Evolutionary conservation across 2,888 invertebrate species (phyloP).

Genomic region (Sisyra nigra): DNA sequence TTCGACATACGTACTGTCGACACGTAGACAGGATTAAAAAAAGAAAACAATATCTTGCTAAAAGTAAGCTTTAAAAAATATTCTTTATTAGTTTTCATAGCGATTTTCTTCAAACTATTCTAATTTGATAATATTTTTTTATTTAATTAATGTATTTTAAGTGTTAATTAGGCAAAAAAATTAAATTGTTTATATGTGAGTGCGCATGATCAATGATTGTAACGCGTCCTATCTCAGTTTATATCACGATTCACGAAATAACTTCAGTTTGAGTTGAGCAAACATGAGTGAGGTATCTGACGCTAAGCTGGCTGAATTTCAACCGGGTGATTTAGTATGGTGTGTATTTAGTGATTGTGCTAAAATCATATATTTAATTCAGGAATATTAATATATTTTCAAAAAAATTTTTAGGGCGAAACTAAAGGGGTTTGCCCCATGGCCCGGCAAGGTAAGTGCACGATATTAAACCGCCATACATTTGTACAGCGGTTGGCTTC

Average conservation of each 20-base stretch:
- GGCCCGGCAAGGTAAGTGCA: constrained; percentile 89
- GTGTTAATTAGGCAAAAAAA: background rate
- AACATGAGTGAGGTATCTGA: constrained; percentile 12
- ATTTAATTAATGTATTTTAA: background rate
- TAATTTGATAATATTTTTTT: background rate
- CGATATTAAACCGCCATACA: constrained; percentile 7
- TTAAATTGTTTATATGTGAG: constrained; percentile 8
- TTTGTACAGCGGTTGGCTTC: constrained; percentile 3
- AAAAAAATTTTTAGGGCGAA: constrained; percentile 93
- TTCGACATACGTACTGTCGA: no score
- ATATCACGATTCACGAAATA: constrained; percentile 5
- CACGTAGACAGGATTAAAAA: no score
- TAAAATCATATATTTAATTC: constrained; percentile 9
- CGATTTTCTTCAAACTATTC: background rate
- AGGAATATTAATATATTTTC: constrained; percentile 18
- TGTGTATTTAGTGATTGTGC: constrained; percentile 26
- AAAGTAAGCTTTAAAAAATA: no score
- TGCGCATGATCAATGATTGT: constrained; percentile 11
- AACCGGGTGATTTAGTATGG: constrained; percentile 55
- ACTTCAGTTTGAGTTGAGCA: constrained; percentile 19
- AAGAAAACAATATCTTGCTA: no score
- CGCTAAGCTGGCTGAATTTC: constrained; percentile 38
- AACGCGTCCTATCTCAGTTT: background rate
- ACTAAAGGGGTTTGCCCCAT: constrained; percentile 94
- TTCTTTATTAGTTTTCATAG: no score